phyloP scores from a whole-genome alignment of 2,888 invertebrate genomes.

The Silvanus unidentatus region DNA sequence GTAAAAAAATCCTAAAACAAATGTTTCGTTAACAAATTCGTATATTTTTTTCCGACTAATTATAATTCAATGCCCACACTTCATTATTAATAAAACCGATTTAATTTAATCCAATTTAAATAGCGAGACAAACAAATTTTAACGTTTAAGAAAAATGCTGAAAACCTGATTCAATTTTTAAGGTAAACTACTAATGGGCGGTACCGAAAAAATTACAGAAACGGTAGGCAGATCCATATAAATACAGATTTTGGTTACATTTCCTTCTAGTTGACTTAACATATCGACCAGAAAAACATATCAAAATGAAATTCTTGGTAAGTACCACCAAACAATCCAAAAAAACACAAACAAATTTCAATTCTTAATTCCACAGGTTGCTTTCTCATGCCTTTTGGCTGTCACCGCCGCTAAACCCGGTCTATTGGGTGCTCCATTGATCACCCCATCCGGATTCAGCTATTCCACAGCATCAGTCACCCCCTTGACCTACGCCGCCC shows the following conservation, averaged over 20 bases:
- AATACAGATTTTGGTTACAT: slow-evolving; percentile 13
- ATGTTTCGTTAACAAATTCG: no score
- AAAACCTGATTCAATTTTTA: slow-evolving; percentile 5
- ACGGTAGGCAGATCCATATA: slow-evolving; percentile 8
- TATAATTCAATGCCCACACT: no score
- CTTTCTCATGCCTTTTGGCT: slow-evolving; percentile 51
- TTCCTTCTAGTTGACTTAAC: slow-evolving; percentile 20
- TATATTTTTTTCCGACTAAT: no score
- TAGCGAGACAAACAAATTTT: no score
- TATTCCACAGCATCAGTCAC: slow-evolving; percentile 42
- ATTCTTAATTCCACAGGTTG: slow-evolving; percentile 45
- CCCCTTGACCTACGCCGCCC: slow-evolving; percentile 44
- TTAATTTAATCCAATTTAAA: no score
- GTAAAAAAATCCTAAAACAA: no score
- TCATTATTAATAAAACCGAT: no score
- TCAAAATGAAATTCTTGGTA: slow-evolving; percentile 39
- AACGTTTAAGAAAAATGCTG: slow-evolving; percentile 2
- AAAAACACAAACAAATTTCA: neutral
- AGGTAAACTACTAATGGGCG: slow-evolving; percentile 10
- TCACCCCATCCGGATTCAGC: slow-evolving; percentile 35
- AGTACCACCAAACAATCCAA: slow-evolving; percentile 14
- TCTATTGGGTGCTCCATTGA: slow-evolving; percentile 42
- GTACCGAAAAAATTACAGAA: neutral
- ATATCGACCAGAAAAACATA: slow-evolving; percentile 18
- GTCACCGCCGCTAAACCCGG: slow-evolving; percentile 35